These are phyloP conservation scores for Cyclophora punctaria DNA, from an alignment of 2,888 invertebrate species.

Conservation along the genomic window DNA sequence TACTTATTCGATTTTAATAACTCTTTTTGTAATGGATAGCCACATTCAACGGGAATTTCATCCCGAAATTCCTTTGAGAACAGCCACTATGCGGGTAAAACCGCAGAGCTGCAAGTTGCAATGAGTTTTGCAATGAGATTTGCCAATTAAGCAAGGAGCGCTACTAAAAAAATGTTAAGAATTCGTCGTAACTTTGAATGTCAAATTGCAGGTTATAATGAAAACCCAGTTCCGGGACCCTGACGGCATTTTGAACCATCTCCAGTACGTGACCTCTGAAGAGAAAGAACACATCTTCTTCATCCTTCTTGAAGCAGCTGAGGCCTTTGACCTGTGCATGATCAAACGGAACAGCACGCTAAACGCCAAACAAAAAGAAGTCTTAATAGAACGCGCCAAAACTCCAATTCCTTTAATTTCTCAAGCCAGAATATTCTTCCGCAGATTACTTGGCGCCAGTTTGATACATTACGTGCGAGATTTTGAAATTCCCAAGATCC, in stretches of 20 bases:
- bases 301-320: conserved; percentile 82
- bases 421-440: conserved; percentile 76
- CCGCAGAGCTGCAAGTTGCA: too few relatives aligned
- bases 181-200: too few relatives aligned
- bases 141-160: too few relatives aligned
- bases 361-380: conserved; percentile 77
- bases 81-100: too few relatives aligned
- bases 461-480: conserved; percentile 72
- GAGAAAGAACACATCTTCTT: conserved; percentile 75
- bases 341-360: conserved; percentile 82
- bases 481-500: conserved; percentile 78
- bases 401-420: conserved; percentile 80
- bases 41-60: too few relatives aligned
- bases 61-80: too few relatives aligned
- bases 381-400: conserved; percentile 78
- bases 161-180: too few relatives aligned
- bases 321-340: conserved; percentile 86
- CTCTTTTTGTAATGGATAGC: too few relatives aligned
- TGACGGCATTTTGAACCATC: conserved; percentile 86
- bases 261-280: conserved; percentile 77
- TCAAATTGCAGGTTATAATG: conserved; percentile 78
- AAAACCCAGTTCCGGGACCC: conserved; percentile 90
- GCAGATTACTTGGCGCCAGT: conserved; percentile 74
- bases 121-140: too few relatives aligned
- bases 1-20: too few relatives aligned